Evolutionary conservation across 2,113 vertebrate species (phyloP).

Genomic region (Meriones unguiculatus): DNA sequence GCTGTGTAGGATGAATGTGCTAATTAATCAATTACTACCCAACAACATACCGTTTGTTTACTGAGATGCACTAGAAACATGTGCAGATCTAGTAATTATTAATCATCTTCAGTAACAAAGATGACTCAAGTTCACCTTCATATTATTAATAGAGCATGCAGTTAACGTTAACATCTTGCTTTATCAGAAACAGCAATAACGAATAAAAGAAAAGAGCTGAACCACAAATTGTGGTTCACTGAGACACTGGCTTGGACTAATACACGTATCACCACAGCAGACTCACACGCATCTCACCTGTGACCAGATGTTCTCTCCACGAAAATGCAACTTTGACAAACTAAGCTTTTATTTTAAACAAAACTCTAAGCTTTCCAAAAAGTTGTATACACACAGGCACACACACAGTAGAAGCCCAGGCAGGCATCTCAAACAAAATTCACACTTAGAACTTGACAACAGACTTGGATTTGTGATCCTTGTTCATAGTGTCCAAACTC

Average conservation of each 20-base stretch:
- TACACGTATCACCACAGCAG: neutral
- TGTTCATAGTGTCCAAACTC: neutral
- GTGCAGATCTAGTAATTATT: slow-evolving; percentile 84
- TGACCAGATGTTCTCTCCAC: neutral
- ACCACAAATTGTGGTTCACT: neutral
- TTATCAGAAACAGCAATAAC: slow-evolving; percentile 65
- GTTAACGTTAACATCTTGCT: slow-evolving; percentile 78
- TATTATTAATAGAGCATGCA: slow-evolving; percentile 84
- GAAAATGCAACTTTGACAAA: slow-evolving; percentile 25
- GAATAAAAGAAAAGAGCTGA: slow-evolving; percentile 20
- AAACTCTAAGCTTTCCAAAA: slow-evolving; percentile 24
- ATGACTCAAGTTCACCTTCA: slow-evolving; percentile 83
- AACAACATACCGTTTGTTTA: slow-evolving; percentile 81
- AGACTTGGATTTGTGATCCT: slow-evolving; percentile 3
- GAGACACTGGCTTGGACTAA: neutral
- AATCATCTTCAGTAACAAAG: slow-evolving; percentile 85
- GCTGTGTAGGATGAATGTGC: slow-evolving; percentile 79
- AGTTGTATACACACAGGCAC: neutral
- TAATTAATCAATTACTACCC: slow-evolving; percentile 87
- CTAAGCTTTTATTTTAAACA: slow-evolving; percentile 28
- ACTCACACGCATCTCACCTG: neutral
- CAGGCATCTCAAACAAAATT: neutral
- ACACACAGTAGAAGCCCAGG: neutral
- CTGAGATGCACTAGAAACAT: slow-evolving; percentile 73
- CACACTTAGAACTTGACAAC: neutral